These are phyloP conservation scores for Cynodonichthys magdalenae DNA, from an alignment of 2,797 vertebrate species.

Conservation along the genomic window DNA sequence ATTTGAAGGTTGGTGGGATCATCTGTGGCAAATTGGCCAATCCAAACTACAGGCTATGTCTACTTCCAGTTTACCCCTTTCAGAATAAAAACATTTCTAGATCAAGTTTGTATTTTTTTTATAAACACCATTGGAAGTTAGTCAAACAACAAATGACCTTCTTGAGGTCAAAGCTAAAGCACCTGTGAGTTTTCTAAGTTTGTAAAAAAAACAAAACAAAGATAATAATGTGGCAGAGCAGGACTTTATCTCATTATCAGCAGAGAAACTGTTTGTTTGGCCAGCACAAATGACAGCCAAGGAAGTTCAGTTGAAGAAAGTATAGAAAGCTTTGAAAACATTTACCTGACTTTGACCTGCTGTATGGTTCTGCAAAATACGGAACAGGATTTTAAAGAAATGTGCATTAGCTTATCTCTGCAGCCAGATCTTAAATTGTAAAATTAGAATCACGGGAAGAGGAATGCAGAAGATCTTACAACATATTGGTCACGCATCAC, in stretches of 20 bases:
- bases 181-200: neutral
- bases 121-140: too few relatives aligned
- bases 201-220: neutral
- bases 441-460: constrained; percentile 37
- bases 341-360: neutral
- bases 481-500: constrained; percentile 21
- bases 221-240: neutral
- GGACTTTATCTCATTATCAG: neutral
- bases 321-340: constrained; percentile 9
- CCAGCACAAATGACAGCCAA: constrained; percentile 1
- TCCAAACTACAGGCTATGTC: too few relatives aligned
- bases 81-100: too few relatives aligned
- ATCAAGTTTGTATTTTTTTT: too few relatives aligned
- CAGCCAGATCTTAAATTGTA: constrained; percentile 31
- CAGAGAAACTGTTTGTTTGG: neutral
- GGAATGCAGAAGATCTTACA: constrained; percentile 11
- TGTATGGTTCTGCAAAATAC: constrained; percentile 21
- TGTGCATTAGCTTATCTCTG: constrained; percentile 10
- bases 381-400: constrained; percentile 23
- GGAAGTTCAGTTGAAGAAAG: neutral
- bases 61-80: too few relatives aligned
- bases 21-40: too few relatives aligned
- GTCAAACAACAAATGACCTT: too few relatives aligned
- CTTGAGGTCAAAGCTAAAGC: neutral
- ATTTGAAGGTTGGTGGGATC: too few relatives aligned